A percentile compares a stretch with the other conserved stretches of the same genome.
phyloP scores from a whole-genome alignment of 53 echinoderm and acorn worm species.

The Patiria pectinifera region DNA sequence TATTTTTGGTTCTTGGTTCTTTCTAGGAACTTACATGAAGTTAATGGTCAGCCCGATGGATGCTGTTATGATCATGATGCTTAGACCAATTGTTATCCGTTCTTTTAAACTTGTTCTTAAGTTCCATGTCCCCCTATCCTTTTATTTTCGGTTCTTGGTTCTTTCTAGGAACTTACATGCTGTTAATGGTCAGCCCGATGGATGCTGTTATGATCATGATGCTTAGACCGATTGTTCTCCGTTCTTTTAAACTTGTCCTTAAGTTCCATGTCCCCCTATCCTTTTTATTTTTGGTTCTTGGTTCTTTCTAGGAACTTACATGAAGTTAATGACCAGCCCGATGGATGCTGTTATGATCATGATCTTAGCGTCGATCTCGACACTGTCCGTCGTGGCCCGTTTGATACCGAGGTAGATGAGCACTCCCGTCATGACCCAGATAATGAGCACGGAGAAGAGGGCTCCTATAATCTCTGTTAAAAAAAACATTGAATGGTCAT shows the following conservation, averaged over 20 bases:
- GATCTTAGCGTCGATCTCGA: conserved; percentile 46
- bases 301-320: conserved; percentile 41
- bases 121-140: too few species aligned
- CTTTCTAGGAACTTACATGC: conserved; percentile 46
- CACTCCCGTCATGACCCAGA: conserved; percentile 70
- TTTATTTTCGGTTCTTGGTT: too few species aligned
- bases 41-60: conserved; percentile 14
- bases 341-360: conserved; percentile 65
- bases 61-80: too few species aligned
- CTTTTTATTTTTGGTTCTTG: too few species aligned
- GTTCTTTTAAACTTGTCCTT: too few species aligned
- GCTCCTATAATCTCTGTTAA: conserved; percentile 61
- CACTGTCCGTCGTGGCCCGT: conserved; percentile 34
- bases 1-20: too few species aligned
- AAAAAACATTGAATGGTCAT: conserved; percentile 30
- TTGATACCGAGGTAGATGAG: conserved; percentile 63
- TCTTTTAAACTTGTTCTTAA: too few species aligned
- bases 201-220: too few species aligned
- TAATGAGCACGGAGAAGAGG: conserved; percentile 54
- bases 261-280: too few species aligned
- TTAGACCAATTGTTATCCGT: too few species aligned
- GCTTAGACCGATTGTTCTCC: too few species aligned
- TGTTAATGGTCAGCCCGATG: conserved; percentile 23
- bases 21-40: conserved; percentile 50
- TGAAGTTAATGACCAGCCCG: conserved; percentile 53